Evolutionary conservation across 2,888 invertebrate genomes (phyloP), one percentile per base, ranked within the genome.

Genomic region (Epistrophe eligans): DNA sequence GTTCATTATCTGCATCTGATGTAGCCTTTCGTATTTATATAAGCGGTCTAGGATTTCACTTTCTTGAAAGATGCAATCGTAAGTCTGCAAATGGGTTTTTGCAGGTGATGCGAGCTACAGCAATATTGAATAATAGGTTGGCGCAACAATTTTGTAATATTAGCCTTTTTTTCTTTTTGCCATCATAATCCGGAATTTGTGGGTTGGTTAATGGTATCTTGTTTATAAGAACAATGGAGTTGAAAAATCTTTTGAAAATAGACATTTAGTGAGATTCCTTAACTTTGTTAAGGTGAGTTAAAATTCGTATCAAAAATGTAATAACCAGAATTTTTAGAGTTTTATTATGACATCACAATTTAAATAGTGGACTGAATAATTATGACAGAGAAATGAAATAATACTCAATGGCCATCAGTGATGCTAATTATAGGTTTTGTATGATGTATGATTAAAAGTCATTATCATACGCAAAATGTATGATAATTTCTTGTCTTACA

Each of bases 81-180:
- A 35, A 45, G 64, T 10, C 52, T 38, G 67, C 28, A 76, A 64
- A 70, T 58, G 67, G 57, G 15, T 73, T 58, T 66, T 24, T 40
- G 87, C 87, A 87, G 87, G 87, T 87, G 87, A 67, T 82, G 24
- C 24, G 77, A 60, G 35, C 17, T 7, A 32, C 64, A 60, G 76
- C 84, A 80, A 76, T 72, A 50, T 70, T 84, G 62, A 40, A 71
- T 84, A 50, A 67, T 35, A 40, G 58, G 43, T 64, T 80, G 83
- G 74, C 79, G 83, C 72, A 85, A 87, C 64, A 71, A 60, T 82
- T 52, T 73, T 40, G 85, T 82, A 87, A 87, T 74, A 83, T 83
- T 83, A 87, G 83, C 74, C 83, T 71, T 87, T 85, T 58, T 35
- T 62, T 15, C 9, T 9, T 62, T 24, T 28, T 48, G 57, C 45